Evolutionary conservation across 2,888 invertebrate genomes (phyloP).

Genomic region (Eupsilia transversa): DNA sequence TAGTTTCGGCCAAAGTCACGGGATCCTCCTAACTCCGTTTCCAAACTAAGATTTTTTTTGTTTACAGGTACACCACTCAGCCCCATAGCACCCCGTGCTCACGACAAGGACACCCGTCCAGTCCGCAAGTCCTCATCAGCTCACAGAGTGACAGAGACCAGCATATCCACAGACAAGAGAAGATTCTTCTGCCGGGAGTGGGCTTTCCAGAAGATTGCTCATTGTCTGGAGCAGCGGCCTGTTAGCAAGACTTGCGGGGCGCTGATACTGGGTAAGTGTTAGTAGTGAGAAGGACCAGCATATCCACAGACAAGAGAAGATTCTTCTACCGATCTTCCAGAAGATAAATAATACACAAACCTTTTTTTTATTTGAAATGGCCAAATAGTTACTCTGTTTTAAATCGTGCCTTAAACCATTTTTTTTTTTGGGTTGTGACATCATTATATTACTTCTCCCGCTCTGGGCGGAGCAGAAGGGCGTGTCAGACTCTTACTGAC

Average conservation of each 20-base stretch:
- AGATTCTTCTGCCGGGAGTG: constrained; percentile 97
- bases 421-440: too few relatives aligned
- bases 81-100: constrained; percentile 77
- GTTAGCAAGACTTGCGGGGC: constrained; percentile 96
- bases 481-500: too few relatives aligned
- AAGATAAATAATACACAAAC: constrained; percentile 90
- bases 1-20: too few relatives aligned
- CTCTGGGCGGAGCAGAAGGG: too few relatives aligned
- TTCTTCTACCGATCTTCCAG: constrained; percentile 98
- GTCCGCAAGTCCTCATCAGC: constrained; percentile 87
- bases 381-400: background rate
- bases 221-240: constrained; percentile 97
- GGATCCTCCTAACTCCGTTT: too few relatives aligned
- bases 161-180: constrained; percentile 91
- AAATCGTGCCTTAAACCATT: too few relatives aligned
- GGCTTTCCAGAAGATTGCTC: constrained; percentile 98
- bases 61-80: constrained; percentile 81
- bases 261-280: constrained; percentile 93
- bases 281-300: constrained; percentile 76
- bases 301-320: constrained; percentile 91
- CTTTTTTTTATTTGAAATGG: background rate
- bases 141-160: constrained; percentile 82
- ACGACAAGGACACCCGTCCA: constrained; percentile 79
- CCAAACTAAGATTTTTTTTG: too few relatives aligned
- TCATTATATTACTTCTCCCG: too few relatives aligned